Percentiles rank a stretch among this genome's conserved stretches.
phyloP scores from a whole-genome alignment of 2,113 vertebrate species.

The Callocephalon fimbriatum region DNA sequence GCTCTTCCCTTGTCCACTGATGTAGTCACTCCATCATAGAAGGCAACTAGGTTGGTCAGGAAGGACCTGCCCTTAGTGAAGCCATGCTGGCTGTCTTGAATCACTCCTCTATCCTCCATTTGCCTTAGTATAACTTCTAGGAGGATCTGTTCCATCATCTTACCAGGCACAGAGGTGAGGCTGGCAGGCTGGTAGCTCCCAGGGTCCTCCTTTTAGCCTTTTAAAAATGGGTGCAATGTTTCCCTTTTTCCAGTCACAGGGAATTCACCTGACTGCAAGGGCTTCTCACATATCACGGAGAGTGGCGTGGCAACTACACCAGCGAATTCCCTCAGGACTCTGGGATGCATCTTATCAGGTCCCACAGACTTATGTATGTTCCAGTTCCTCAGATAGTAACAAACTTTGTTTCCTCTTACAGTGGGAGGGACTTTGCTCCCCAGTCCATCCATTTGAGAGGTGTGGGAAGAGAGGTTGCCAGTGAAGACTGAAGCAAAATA shows the following conservation, averaged over 20 bases:
- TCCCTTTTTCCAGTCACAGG: neutral
- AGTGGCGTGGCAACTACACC: neutral
- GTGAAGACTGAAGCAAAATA: neutral
- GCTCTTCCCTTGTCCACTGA: neutral
- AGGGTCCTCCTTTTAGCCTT: neutral
- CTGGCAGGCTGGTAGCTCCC: neutral
- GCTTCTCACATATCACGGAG: neutral
- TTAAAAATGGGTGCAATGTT: neutral
- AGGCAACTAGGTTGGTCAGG: no score
- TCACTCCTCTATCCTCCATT: neutral
- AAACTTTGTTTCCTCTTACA: neutral
- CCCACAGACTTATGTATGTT: neutral
- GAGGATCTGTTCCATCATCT: neutral
- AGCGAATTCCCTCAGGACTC: neutral
- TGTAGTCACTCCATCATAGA: neutral
- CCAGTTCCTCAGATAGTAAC: neutral
- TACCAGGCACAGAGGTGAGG: neutral
- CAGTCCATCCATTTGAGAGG: neutral
- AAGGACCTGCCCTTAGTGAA: neutral
- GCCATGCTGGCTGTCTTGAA: neutral
- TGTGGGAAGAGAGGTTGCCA: neutral
- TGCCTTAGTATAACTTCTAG: neutral
- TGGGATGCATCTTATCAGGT: neutral
- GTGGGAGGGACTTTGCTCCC: neutral
- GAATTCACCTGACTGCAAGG: neutral